Percentiles rank a stretch among this genome's conserved stretches.
Conservation (phyloP, 2,113 vertebrate genomes). For the Nestor notabilis region DNA sequence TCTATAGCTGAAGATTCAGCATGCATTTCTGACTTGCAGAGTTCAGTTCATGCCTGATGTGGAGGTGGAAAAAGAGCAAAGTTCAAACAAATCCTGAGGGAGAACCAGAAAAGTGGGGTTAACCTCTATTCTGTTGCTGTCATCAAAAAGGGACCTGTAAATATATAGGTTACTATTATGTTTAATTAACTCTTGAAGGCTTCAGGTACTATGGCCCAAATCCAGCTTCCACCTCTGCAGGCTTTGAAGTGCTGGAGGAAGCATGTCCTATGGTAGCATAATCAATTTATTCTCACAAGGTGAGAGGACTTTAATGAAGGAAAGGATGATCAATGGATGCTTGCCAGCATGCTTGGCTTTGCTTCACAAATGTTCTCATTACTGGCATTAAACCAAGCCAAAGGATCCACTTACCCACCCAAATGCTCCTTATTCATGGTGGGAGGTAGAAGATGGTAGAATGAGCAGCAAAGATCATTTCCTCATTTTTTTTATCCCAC, state of each 20-base stretch:
- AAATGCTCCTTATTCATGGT: background rate
- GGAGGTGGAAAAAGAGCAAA: conserved; percentile 37
- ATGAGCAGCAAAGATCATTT: background rate
- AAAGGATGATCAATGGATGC: conserved; percentile 41
- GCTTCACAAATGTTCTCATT: conserved; percentile 48
- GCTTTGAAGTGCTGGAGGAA: conserved; percentile 61
- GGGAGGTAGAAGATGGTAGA: conserved; percentile 10
- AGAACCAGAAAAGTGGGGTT: conserved; percentile 61
- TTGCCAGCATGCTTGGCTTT: conserved; percentile 52
- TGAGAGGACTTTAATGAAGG: conserved; percentile 61
- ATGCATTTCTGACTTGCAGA: background rate
- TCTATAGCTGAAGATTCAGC: background rate
- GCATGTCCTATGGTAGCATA: conserved; percentile 17
- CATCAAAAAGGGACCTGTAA: conserved; percentile 60
- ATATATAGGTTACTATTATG: conserved; percentile 60
- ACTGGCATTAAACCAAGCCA: conserved; percentile 26
- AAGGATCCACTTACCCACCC: conserved; percentile 28
- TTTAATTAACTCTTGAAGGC: conserved; percentile 66
- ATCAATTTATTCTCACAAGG: conserved; percentile 67
- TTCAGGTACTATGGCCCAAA: conserved; percentile 52
- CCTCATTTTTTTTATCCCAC: background rate
- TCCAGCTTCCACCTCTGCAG: conserved; percentile 64
- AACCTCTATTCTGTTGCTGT: conserved; percentile 65
- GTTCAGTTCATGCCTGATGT: background rate
- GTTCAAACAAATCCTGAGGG: conserved; percentile 61